phyloP scores from a whole-genome alignment of 2,888 invertebrate genomes.

The Meghimatium bilineatum region DNA sequence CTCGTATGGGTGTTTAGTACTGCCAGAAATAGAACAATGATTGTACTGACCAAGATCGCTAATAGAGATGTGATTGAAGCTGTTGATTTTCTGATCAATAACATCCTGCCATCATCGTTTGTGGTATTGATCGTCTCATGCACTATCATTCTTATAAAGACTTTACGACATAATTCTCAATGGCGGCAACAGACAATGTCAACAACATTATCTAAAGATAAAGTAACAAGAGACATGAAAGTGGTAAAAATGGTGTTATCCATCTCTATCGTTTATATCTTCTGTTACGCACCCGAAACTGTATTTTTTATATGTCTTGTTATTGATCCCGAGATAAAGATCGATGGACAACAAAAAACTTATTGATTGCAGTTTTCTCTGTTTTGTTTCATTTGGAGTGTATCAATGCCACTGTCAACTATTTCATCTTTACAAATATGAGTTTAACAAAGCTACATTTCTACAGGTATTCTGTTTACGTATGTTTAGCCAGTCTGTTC shows the following conservation, averaged over 20 bases:
- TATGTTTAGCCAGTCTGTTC: no score
- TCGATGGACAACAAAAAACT: background rate
- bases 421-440: constrained; percentile 1
- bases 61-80: constrained; percentile 1
- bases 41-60: background rate
- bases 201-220: background rate
- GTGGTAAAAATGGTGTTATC: constrained; percentile 1
- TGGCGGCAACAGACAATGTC: background rate
- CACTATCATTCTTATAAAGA: background rate
- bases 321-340: background rate
- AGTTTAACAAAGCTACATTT: constrained; percentile 4
- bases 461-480: background rate
- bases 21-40: background rate
- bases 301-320: background rate
- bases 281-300: constrained; percentile 22
- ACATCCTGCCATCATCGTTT: background rate
- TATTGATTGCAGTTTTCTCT: background rate
- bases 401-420: constrained; percentile 2
- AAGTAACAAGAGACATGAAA: background rate
- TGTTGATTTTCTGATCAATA: background rate
- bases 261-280: constrained; percentile 13
- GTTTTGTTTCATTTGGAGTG: background rate
- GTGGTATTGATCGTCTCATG: background rate
- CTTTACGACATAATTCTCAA: background rate
- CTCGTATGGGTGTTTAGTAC: background rate